These are phyloP conservation scores for Pelvicachromis taeniatus DNA, from an alignment of 2,113 vertebrate genomes.

Conservation along the genomic window DNA sequence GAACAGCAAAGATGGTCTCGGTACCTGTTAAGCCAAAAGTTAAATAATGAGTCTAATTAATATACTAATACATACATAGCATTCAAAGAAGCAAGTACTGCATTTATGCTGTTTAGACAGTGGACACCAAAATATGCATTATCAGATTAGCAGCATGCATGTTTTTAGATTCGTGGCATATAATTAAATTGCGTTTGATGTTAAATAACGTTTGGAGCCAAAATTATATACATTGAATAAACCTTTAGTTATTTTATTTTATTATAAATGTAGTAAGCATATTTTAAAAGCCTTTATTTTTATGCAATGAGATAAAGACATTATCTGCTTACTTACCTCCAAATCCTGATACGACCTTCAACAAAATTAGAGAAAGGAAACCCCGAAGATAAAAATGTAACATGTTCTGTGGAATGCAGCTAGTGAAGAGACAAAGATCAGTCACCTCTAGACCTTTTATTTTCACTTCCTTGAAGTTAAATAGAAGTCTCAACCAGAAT, in stretches of 20 bases:
- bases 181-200: background rate
- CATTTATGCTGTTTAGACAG: background rate
- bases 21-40: background rate
- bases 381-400: background rate
- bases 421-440: background rate
- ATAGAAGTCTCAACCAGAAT: background rate
- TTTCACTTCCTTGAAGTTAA: slow-evolving; percentile 20
- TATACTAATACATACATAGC: background rate
- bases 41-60: background rate
- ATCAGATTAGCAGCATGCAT: background rate
- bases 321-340: slow-evolving; percentile 18
- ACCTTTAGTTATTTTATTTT: background rate
- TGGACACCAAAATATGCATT: background rate
- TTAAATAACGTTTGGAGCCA: background rate
- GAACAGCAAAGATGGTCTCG: background rate
- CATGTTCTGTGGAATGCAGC: slow-evolving; percentile 13
- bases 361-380: background rate
- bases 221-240: background rate
- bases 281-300: background rate
- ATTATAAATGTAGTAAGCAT: background rate
- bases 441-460: background rate
- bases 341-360: background rate
- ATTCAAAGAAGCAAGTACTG: background rate
- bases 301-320: background rate
- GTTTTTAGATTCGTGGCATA: background rate